phyloP scores from a whole-genome alignment of 2,888 invertebrate genomes.

The Epicampocera succincta region DNA sequence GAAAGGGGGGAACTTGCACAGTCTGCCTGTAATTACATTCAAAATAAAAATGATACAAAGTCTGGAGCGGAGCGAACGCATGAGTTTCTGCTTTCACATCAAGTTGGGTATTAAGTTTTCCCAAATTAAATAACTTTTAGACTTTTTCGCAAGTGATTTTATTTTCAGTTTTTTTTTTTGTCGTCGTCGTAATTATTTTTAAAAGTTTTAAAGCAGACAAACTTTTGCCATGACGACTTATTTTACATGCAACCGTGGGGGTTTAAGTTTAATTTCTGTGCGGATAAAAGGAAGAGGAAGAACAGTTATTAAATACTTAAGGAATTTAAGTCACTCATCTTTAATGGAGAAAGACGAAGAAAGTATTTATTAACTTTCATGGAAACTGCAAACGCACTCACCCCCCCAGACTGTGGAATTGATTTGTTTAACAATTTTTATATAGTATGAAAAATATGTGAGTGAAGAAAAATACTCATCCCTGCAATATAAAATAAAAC shows the following conservation, averaged over 20 bases:
- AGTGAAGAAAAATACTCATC: no score
- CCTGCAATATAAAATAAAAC: no score
- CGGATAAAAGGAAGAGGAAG: background rate
- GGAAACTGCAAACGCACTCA: no score
- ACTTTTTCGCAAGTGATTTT: background rate
- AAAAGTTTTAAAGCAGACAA: background rate
- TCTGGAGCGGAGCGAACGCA: slow-evolving; percentile 4
- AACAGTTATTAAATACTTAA: no score
- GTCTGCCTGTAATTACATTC: slow-evolving; percentile 28
- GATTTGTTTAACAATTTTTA: no score
- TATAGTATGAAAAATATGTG: no score
- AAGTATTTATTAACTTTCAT: no score
- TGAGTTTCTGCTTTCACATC: background rate
- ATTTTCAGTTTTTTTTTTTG: no score
- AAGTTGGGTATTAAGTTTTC: background rate
- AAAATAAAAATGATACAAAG: slow-evolving; percentile 17
- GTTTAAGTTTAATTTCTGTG: background rate
- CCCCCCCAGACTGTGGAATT: no score
- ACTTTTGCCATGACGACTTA: background rate
- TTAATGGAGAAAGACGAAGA: no score
- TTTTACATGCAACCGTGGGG: background rate
- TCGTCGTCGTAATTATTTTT: background rate
- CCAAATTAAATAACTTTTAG: slow-evolving; percentile 1
- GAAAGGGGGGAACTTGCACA: background rate
- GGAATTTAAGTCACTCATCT: no score